Conservation (phyloP, 2,888 invertebrate genomes). For the Microctonus aethiopoides region DNA sequence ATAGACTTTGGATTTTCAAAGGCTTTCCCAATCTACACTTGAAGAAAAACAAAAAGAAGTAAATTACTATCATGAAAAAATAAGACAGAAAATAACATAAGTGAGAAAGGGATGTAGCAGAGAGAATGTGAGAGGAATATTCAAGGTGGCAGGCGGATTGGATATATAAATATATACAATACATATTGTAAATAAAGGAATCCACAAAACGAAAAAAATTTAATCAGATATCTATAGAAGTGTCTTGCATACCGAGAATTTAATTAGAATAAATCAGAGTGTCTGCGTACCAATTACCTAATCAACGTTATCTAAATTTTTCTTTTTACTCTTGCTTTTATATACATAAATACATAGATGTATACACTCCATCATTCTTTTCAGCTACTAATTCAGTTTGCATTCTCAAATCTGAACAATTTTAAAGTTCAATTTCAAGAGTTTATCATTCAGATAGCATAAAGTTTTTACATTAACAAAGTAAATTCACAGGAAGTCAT, state of each 20-base stretch:
- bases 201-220: conserved; percentile 17
- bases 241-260: conserved; percentile 39
- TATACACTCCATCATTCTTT: background rate
- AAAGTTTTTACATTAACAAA: background rate
- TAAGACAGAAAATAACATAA: conserved; percentile 6
- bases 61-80: conserved; percentile 33
- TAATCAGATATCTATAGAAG: conserved; percentile 42
- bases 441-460: background rate
- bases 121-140: conserved; percentile 3
- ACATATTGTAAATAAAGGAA: background rate
- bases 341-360: too few species aligned
- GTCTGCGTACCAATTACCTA: conserved; percentile 42
- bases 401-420: background rate
- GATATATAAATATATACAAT: conserved; percentile 12
- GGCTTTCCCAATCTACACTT: background rate
- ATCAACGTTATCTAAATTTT: conserved; percentile 50
- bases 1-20: background rate
- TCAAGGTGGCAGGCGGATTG: conserved; percentile 2
- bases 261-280: conserved; percentile 58
- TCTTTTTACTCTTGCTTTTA: conserved; percentile 32
- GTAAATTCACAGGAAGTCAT: background rate
- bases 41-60: conserved; percentile 21
- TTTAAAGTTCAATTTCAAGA: background rate
- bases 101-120: conserved; percentile 5
- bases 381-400: background rate